Conservation (phyloP, 1,140 invertebrate genomes). For the Sitophilus oryzae region DNA sequence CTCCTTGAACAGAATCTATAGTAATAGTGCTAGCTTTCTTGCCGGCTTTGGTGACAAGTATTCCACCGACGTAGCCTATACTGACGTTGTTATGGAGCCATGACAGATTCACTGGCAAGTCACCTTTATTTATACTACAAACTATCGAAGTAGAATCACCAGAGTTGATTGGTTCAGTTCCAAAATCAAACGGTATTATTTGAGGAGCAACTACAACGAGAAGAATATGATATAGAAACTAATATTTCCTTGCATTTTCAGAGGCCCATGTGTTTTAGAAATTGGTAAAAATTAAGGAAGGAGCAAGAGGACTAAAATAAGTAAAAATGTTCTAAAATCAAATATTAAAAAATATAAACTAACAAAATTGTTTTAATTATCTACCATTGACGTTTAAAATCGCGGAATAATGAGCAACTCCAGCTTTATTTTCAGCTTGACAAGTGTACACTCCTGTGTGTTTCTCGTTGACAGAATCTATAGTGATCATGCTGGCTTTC, state of each 20-base stretch:
- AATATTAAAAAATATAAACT: background rate
- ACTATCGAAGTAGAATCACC: conserved; percentile 57
- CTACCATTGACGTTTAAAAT: conserved; percentile 46
- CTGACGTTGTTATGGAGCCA: conserved; percentile 56
- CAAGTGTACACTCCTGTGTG: conserved; percentile 68
- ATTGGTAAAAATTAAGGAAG: too few species aligned
- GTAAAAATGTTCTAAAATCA: background rate
- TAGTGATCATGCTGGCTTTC: conserved; percentile 50
- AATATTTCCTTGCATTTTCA: too few species aligned
- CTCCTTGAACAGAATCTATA: conserved; percentile 66
- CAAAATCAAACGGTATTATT: conserved; percentile 67
- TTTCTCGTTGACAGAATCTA: conserved; percentile 61
- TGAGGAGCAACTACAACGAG: conserved; percentile 55
- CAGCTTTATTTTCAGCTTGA: conserved; percentile 69
- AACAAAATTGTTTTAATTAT: too few species aligned
- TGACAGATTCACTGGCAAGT: conserved; percentile 56
- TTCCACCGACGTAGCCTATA: conserved; percentile 40
- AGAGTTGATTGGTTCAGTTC: conserved; percentile 60
- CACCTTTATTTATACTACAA: conserved; percentile 61
- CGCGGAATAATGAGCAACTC: conserved; percentile 59
- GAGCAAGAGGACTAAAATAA: too few species aligned
- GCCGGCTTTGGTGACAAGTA: conserved; percentile 51
- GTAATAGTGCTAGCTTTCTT: conserved; percentile 57
- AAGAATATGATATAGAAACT: too few species aligned
- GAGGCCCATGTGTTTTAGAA: too few species aligned